Evolutionary conservation across 2,797 vertebrate genomes (phyloP).

Genomic region (Sarcoramphus papa): DNA sequence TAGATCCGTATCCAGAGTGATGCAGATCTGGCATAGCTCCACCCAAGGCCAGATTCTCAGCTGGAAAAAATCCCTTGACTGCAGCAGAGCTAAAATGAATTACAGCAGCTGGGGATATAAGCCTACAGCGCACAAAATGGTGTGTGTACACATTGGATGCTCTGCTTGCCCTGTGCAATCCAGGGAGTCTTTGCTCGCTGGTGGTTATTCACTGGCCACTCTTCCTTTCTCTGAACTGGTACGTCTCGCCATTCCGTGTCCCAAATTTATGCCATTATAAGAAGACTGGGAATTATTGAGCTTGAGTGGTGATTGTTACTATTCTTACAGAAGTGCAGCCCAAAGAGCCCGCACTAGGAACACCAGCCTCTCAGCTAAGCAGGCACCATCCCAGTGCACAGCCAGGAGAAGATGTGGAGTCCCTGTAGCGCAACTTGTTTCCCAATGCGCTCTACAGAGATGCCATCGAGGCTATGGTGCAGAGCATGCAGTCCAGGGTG

Average conservation of each 20-base stretch:
- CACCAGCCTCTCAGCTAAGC: not conserved
- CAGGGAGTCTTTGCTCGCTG: not conserved
- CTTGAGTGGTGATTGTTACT: not conserved
- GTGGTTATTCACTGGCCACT: not conserved
- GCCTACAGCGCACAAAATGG: not conserved
- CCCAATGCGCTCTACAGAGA: not conserved
- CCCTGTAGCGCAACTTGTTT: not conserved
- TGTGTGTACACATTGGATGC: not conserved
- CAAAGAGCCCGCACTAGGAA: not conserved
- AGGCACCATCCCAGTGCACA: not conserved
- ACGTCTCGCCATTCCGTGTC: rapidly evolving
- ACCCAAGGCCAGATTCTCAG: not conserved
- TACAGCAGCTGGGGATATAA: not conserved
- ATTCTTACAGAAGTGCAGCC: not conserved
- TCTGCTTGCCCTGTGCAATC: not conserved
- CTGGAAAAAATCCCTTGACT: not conserved
- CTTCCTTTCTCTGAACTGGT: not conserved
- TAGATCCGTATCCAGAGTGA: not conserved
- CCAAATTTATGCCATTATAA: not conserved
- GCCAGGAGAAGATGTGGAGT: not conserved
- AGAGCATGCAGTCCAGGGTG: rapidly evolving
- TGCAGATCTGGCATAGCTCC: not conserved
- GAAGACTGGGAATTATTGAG: not conserved
- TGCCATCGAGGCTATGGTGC: rapidly evolving
- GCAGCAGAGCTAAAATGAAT: not conserved